Percentiles rank a stretch among this genome's conserved stretches.
These are phyloP conservation scores for Aphaenogaster rudis DNA, from an alignment of 1,140 invertebrate species.

Conservation along the genomic window DNA sequence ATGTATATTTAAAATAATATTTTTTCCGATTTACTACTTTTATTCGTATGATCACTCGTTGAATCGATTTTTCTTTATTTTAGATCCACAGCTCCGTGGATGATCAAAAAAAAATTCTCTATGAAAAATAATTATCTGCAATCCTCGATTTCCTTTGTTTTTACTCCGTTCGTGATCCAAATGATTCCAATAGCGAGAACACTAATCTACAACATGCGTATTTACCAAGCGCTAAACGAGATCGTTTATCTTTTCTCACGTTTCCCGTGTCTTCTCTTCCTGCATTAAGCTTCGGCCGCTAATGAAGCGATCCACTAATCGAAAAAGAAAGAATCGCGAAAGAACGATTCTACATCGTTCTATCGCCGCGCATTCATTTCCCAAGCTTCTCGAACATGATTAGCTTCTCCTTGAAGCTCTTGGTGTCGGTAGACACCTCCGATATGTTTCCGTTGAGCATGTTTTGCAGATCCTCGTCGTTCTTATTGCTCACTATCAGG, in stretches of 20 bases:
- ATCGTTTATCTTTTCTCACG: conserved; percentile 30
- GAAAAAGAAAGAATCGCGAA: conserved; percentile 20
- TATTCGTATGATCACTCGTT: background rate
- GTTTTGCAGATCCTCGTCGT: conserved; percentile 85
- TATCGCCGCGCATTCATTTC: conserved; percentile 76
- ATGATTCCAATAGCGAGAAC: background rate
- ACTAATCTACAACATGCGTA: conserved; percentile 27
- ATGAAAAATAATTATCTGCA: conserved; percentile 36
- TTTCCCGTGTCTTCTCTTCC: background rate
- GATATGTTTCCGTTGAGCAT: conserved; percentile 87
- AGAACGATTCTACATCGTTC: conserved; percentile 29
- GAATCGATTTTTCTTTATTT: conserved; percentile 1
- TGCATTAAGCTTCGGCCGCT: background rate
- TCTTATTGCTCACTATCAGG: conserved; percentile 81
- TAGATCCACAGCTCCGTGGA: background rate
- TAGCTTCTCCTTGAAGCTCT: conserved; percentile 86
- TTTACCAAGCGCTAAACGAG: conserved; percentile 46
- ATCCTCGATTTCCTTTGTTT: conserved; percentile 4
- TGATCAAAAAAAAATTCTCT: background rate
- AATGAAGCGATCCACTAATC: conserved; percentile 17
- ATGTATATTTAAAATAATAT: conserved; percentile 4
- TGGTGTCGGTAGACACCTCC: conserved; percentile 85
- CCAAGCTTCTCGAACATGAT: conserved; percentile 86
- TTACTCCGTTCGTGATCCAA: background rate
- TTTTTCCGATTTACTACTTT: conserved; percentile 11